Base-by-base conservation (phyloP, 1,140 invertebrate species). In the Radopholus similis region DNA sequence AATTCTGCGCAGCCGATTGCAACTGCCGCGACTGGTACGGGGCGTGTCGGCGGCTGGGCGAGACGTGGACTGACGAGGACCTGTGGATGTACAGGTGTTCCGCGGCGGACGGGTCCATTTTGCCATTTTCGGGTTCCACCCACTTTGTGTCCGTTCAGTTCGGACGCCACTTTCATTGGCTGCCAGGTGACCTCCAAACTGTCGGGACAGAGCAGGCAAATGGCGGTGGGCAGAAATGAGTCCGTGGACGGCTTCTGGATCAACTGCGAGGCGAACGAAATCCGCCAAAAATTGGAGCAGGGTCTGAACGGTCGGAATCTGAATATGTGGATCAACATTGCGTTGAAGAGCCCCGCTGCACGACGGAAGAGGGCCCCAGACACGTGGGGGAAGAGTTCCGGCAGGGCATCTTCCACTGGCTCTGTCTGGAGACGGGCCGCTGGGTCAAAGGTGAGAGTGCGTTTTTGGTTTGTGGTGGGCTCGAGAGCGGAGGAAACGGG, bases 21-120 rank as follows among this genome's bases (percentile, higher is more conserved):
- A 42, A 79, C 37, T 81, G 78, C 49, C 73, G 66, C 13, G 78
- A 81, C 65, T 81, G 80, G 80, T 82, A 81, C 58, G 78, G 78
- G 35, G 63, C 60, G 32, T 81, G 78, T 53, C 47, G 65, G 15
- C 11, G 51, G 8, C 34, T 44, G 15, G 77, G 76, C n/a, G 77
- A 76, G 4, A 66, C 44, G 55, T 81, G 78, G 78, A 56, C 64
- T 4, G 78, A 81, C 57, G 79, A 81, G 13, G 40, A 68, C 15
- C 64, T 66, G 23, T 81, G 78, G 78, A 64, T 55, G 21, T 81
- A 82, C 32, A 37, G 63, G 35, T 81, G 78, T 65, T 54, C 59
- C 35, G 44, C 69, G 23, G 56, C 18, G 18, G 30, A 54, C 30
- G 66, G 75, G 73, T 71, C 63, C n/a, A 38, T 26, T 42, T 35